phyloP scores from a whole-genome alignment of 2,888 invertebrate genomes.

The Panorpa germanica region DNA sequence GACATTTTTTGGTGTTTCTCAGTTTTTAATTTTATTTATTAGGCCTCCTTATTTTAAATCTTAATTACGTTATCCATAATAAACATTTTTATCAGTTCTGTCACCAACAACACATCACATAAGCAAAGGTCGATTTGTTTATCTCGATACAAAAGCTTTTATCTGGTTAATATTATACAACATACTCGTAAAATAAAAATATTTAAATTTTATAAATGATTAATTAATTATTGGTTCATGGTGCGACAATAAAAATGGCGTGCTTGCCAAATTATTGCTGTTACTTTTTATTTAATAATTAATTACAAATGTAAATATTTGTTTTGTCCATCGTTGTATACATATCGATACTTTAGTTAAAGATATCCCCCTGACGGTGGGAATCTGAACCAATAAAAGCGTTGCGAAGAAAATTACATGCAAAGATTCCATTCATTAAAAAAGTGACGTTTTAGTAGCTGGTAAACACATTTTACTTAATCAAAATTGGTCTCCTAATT shows the following conservation, averaged over 20 bases:
- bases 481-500: too few relatives aligned
- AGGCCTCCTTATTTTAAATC: not conserved
- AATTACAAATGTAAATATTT: constrained; percentile 5
- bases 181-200: not conserved
- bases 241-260: not conserved
- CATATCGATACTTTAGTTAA: too few relatives aligned
- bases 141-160: not conserved
- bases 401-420: too few relatives aligned
- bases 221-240: not conserved
- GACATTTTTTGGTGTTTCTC: not conserved
- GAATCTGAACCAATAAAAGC: too few relatives aligned
- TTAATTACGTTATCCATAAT: not conserved
- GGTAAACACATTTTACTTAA: too few relatives aligned
- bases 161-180: not conserved
- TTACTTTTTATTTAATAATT: constrained; percentile 4
- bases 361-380: too few relatives aligned
- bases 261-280: not conserved
- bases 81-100: not conserved
- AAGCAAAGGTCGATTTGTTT: not conserved
- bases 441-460: too few relatives aligned
- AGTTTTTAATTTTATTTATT: not conserved
- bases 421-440: too few relatives aligned
- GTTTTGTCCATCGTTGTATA: too few relatives aligned
- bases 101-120: not conserved
- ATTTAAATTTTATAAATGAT: not conserved